These are phyloP conservation scores for Monarcha castaneiventris DNA, from an alignment of 2,113 vertebrate species.

Conservation along the genomic window DNA sequence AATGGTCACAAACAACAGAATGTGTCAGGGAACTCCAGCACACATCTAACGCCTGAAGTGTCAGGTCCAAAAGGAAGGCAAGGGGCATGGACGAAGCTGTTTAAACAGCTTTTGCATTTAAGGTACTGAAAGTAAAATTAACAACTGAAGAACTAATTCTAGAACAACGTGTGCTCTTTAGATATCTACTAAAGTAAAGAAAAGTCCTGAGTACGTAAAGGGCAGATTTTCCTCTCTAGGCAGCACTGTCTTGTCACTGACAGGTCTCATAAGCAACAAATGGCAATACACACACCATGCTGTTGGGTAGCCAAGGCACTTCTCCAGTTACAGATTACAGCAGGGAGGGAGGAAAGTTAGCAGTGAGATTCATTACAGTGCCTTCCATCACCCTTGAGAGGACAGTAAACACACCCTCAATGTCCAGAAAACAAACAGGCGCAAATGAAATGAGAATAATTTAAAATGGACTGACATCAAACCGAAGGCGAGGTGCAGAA, in stretches of 20 bases:
- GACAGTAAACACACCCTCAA: neutral
- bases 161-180: neutral
- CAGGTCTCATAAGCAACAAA: neutral
- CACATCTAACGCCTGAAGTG: neutral
- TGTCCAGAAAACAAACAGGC: accelerated
- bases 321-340: neutral
- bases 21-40: neutral
- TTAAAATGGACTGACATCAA: neutral
- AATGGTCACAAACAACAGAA: neutral
- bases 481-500: accelerated
- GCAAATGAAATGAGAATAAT: neutral
- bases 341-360: neutral
- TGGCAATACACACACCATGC: accelerated
- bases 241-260: neutral
- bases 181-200: neutral
- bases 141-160: neutral
- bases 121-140: neutral
- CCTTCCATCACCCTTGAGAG: neutral
- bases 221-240: neutral
- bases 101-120: neutral
- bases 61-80: neutral
- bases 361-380: neutral
- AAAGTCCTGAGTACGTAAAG: neutral
- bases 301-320: neutral
- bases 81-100: neutral